Conservation (phyloP, 2,113 vertebrate species). For the Vimba vimba region DNA sequence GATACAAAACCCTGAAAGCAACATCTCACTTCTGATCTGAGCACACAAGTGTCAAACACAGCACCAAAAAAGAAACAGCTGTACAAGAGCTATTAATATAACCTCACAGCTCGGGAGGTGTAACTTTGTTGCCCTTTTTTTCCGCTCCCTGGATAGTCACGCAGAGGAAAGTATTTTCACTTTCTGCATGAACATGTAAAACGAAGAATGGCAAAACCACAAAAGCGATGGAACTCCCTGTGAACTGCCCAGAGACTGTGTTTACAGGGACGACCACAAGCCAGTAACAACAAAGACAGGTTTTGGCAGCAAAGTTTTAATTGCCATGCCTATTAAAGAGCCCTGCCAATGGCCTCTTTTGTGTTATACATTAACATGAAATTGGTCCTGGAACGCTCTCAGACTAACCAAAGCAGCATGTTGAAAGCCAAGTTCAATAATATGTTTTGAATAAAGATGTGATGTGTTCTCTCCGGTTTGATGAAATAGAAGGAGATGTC, state of each 20-base stretch:
- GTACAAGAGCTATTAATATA: slow-evolving; percentile 45
- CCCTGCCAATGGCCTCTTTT: slow-evolving; percentile 60
- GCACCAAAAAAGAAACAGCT: slow-evolving; percentile 33
- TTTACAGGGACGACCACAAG: slow-evolving; percentile 58
- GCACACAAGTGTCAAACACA: slow-evolving; percentile 34
- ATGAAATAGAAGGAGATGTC: slow-evolving; percentile 49
- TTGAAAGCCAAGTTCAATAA: slow-evolving; percentile 60
- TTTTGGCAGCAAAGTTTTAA: slow-evolving; percentile 63
- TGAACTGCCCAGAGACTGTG: slow-evolving; percentile 53
- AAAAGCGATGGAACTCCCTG: slow-evolving; percentile 51
- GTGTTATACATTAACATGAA: slow-evolving; percentile 64
- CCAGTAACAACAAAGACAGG: slow-evolving; percentile 62
- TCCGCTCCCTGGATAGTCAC: slow-evolving; percentile 43
- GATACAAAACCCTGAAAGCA: slow-evolving; percentile 41
- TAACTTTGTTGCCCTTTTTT: slow-evolving; percentile 28
- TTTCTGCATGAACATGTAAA: slow-evolving; percentile 51
- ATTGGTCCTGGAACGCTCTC: slow-evolving; percentile 54
- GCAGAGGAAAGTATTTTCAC: slow-evolving; percentile 41
- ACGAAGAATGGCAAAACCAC: slow-evolving; percentile 48
- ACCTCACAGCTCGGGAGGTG: slow-evolving; percentile 35
- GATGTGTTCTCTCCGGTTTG: slow-evolving; percentile 54
- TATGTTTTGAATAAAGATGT: slow-evolving; percentile 62
- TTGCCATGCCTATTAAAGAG: slow-evolving; percentile 61
- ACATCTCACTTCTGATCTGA: slow-evolving; percentile 34
- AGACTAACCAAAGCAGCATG: slow-evolving; percentile 57